These are phyloP conservation scores for Stratiolaelaps scimitus DNA, from an alignment of 1,140 invertebrate species.

Conservation along the genomic window DNA sequence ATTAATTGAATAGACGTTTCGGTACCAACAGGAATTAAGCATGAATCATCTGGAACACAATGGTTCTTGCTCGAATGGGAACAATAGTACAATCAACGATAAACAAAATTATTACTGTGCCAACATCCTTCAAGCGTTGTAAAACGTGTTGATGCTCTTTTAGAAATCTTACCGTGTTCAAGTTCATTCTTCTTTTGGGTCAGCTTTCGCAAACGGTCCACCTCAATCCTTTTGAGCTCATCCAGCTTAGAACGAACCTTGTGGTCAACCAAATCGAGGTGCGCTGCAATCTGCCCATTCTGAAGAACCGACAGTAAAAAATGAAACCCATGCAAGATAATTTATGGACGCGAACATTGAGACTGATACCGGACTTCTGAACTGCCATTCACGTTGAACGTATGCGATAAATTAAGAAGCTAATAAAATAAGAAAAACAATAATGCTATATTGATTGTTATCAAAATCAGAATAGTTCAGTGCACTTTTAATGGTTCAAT, in stretches of 20 bases:
- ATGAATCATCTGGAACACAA: too few relatives aligned
- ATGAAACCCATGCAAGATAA: background rate
- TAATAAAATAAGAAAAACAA: slow-evolving; percentile 28
- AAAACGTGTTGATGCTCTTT: background rate
- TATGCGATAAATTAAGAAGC: slow-evolving; percentile 14
- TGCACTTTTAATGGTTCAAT: too few relatives aligned
- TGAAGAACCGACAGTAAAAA: too few relatives aligned
- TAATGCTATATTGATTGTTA: too few relatives aligned
- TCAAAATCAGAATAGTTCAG: too few relatives aligned
- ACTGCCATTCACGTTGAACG: slow-evolving; percentile 16
- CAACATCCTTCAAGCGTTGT: too few relatives aligned
- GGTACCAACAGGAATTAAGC: too few relatives aligned
- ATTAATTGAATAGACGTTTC: too few relatives aligned
- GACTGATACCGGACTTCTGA: too few relatives aligned
- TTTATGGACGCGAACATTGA: background rate
- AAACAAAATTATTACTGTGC: too few relatives aligned
- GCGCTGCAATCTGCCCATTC: slow-evolving; percentile 77
- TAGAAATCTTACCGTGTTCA: slow-evolving; percentile 8
- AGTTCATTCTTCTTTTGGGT: slow-evolving; percentile 51
- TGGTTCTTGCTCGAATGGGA: too few relatives aligned
- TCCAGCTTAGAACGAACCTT: slow-evolving; percentile 73
- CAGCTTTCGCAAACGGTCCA: slow-evolving; percentile 60
- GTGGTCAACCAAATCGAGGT: slow-evolving; percentile 77
- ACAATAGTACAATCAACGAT: too few relatives aligned
- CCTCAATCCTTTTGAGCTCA: slow-evolving; percentile 78